phyloP scores from a whole-genome alignment of 2,113 vertebrate species.

The Cyprinodon brontotheroides region DNA sequence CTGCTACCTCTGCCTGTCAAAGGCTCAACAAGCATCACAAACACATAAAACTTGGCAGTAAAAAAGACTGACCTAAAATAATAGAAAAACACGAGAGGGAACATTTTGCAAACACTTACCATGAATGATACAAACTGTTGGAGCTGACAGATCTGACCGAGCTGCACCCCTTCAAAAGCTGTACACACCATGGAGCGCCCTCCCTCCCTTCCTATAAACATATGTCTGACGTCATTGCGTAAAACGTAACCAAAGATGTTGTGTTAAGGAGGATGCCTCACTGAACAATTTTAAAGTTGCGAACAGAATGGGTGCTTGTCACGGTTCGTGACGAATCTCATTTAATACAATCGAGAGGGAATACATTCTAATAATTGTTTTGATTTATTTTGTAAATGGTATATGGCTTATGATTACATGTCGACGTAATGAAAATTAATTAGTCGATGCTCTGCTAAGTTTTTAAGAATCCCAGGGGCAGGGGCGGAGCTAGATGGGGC shows the following conservation, averaged over 20 bases:
- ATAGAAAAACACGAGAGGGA: background rate
- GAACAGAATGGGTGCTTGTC: background rate
- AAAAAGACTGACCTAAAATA: background rate
- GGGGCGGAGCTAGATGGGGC: too few species aligned
- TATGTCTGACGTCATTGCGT: constrained; percentile 40
- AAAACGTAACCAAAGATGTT: constrained; percentile 18
- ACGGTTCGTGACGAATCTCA: too few species aligned
- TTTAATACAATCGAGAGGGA: too few species aligned
- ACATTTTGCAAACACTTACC: constrained; percentile 56
- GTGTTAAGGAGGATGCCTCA: background rate
- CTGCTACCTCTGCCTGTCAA: background rate
- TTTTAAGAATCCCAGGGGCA: too few species aligned
- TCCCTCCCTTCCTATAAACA: constrained; percentile 14
- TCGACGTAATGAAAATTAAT: too few species aligned
- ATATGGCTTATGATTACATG: too few species aligned
- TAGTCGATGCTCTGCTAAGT: too few species aligned
- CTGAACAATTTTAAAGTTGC: background rate
- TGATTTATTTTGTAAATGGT: too few species aligned
- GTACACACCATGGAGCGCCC: constrained; percentile 8
- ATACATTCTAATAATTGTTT: too few species aligned
- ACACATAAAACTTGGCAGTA: background rate
- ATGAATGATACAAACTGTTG: constrained; percentile 47
- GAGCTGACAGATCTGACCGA: constrained; percentile 19
- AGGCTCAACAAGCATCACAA: background rate
- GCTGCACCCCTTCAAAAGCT: constrained; percentile 20